Base-by-base conservation (phyloP, 2,113 vertebrate species). In the Cisticola juncidis region DNA sequence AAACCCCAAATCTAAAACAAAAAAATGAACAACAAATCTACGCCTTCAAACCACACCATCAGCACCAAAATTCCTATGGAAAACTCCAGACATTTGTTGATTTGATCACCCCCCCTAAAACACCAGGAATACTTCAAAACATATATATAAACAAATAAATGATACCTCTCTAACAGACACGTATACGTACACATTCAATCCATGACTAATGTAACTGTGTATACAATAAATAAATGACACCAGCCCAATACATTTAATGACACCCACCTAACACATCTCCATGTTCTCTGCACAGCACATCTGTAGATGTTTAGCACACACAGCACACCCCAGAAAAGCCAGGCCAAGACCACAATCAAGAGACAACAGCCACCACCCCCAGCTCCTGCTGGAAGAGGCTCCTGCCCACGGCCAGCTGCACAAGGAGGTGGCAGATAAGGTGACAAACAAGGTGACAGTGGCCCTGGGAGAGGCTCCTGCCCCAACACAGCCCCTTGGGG, bases 171-270 rank as follows among this genome's bases (percentile, higher is more conserved):
- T 23, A 15, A 19, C 1, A 56, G 16, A 26, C 13, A 26, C 1
- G 26, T 2, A 14, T 0, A 3, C 6, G 6, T 6, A 5, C 6
- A 33, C 3, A 29, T 10, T 5, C 19, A 24, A 31, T 25, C 50
- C 5, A 25, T 3, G 9, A 5, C 42, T 2, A 21, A 33, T 5
- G 33, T 3, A 48, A 13, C 8, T 5, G 16, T 19, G 3, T 11
- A 35, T 9, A 8, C 5, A 14, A 40, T 14, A 24, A 42, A 50
- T 9, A 9, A 10, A 16, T 6, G 1, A 8, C 5, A n/a, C 18
- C 1, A 1, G 9, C 23, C 44, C 18, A 26, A 17, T 2, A 23
- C 0, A 4, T 1, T 1, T 0, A 15, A 15, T 8, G 9, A 2
- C 8, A 22, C 11, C 21, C 2, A 2, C 13, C 26, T 3, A 15